phyloP scores from a whole-genome alignment of 2,888 invertebrate genomes.

The Diarsia brunnea region DNA sequence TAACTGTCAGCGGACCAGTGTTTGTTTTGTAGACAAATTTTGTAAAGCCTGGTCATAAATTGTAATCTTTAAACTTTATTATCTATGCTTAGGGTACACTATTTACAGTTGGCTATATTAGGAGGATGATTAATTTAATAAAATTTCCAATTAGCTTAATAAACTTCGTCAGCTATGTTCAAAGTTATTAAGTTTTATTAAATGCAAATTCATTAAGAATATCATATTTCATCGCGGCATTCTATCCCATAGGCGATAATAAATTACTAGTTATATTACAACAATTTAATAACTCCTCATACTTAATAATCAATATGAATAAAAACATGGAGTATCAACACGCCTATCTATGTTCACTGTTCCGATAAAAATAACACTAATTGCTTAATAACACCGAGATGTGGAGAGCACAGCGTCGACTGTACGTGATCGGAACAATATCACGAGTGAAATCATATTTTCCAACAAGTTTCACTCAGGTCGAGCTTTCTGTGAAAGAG shows the following conservation, averaged over 20 bases:
- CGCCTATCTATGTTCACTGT: constrained; percentile 18
- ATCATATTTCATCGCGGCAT: constrained; percentile 53
- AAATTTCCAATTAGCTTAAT: constrained; percentile 44
- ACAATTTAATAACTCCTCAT: constrained; percentile 48
- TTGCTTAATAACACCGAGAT: constrained; percentile 61
- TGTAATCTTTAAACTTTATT: constrained; percentile 7
- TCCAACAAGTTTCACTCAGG: constrained; percentile 81
- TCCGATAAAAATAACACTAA: constrained; percentile 51
- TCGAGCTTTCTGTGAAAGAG: constrained; percentile 83
- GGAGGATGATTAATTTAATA: constrained; percentile 26
- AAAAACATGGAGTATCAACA: constrained; percentile 27
- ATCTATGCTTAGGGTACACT: neutral
- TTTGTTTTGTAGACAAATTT: constrained; percentile 18
- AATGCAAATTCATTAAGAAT: constrained; percentile 54
- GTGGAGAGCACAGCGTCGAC: constrained; percentile 28
- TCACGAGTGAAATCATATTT: constrained; percentile 82
- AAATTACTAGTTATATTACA: constrained; percentile 49
- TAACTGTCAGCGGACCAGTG: constrained; percentile 15
- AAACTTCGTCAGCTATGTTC: constrained; percentile 26
- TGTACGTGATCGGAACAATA: constrained; percentile 73
- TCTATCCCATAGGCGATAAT: constrained; percentile 42
- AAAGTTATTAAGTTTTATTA: constrained; percentile 34
- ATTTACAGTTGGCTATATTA: constrained; percentile 3
- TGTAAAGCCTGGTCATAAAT: constrained; percentile 11
- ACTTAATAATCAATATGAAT: constrained; percentile 25